Base-by-base conservation (phyloP, 2,888 invertebrate genomes). In the Craniophora ligustri region DNA sequence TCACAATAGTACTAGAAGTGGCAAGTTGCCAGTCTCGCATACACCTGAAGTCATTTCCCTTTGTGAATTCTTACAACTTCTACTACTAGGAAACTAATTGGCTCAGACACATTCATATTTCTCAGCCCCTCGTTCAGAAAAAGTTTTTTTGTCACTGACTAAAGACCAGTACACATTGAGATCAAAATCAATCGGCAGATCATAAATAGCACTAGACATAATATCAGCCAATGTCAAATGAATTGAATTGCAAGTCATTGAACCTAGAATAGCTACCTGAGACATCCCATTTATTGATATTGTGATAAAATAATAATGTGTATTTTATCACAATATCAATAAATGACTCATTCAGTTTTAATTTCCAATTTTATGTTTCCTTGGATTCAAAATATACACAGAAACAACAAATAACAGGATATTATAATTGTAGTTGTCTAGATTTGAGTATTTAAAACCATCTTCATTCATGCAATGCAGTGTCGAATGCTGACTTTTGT, bases 1-100 rank as follows among this genome's bases (percentile, higher is more conserved):
- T 57, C 44, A 60, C 66, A 45, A 42, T 60, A 65, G 49, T 53
- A 58, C 65, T 66, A 64, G 49, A 19, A 14, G 32, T 65, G 64
- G 64, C 64, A 50, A 5, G 7, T 11, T 65, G 64, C 64, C 64
- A 65, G 40, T 5, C 23, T 14, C 16, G 13, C 45, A 28, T 35
- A 58, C 48, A 64, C 14, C 18, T 62, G 65, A 65, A 48, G 44
- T 48, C 63, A 65, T 64, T 59, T 64, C 48, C 48, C 48, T 53
- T 65, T 58, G 41, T 36, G 21, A 10, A 41, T 48, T 45, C 48
- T 48, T 44, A 57, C 18, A 14, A 41, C 19, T 19, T 34, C 35
- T 7, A 21, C 30, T 44, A 44, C 18, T 13, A 48, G 36, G 19
- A 41, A 64, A 53, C 28, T n/a, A 32, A 41, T 35, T 35, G 38